phyloP scores from a whole-genome alignment of 64 coral and sea anemone species.

The Stichodactyla helianthus region DNA sequence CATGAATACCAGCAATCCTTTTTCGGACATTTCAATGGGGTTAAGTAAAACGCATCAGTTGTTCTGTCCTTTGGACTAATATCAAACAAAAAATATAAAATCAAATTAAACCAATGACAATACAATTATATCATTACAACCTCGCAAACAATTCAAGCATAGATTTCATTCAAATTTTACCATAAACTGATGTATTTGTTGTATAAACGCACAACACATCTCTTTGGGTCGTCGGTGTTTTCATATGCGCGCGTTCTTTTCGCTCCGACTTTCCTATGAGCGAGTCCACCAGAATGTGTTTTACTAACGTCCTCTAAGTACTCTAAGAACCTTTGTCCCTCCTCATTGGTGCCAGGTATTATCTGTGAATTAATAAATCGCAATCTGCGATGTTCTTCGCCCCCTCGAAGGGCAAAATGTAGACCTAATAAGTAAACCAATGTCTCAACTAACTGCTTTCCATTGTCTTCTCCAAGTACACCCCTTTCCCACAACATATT shows the following conservation, averaged over 20 bases:
- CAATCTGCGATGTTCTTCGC: neutral
- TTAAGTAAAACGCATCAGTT: neutral
- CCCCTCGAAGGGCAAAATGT: conserved; percentile 19
- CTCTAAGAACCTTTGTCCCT: neutral
- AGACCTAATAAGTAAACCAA: conserved; percentile 8
- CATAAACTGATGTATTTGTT: neutral
- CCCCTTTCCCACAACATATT: no score
- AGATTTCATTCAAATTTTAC: neutral
- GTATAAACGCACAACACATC: neutral
- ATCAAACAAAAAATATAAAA: no score
- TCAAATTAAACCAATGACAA: neutral
- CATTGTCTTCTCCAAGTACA: conserved; percentile 1
- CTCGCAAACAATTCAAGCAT: neutral
- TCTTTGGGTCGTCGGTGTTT: neutral
- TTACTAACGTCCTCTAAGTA: conserved; percentile 22
- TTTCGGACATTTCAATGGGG: neutral
- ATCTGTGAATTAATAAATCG: conserved; percentile 2
- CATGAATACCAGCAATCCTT: neutral
- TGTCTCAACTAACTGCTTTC: neutral
- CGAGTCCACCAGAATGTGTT: conserved; percentile 12
- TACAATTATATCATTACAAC: neutral
- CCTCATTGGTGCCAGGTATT: neutral
- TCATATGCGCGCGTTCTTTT: neutral
- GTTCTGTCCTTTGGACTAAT: no score
- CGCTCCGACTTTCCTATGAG: neutral